Evolutionary conservation across 2,888 invertebrate species (phyloP).

Genomic region (Balanococcus diminutus): DNA sequence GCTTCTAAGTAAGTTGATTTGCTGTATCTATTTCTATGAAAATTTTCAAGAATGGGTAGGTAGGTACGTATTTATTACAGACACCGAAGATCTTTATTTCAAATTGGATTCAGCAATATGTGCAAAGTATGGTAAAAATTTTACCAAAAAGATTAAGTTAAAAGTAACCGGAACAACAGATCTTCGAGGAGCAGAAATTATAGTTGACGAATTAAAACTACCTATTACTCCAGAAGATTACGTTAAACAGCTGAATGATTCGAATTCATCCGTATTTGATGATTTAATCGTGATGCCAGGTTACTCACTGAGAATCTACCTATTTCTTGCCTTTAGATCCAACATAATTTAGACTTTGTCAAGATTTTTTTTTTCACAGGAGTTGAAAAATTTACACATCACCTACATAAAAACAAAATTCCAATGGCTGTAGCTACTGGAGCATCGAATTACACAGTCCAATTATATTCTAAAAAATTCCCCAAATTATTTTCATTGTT

Average conservation of each 20-base stretch:
- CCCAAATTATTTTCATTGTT: constrained; percentile 73
- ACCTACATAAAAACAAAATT: constrained; percentile 74
- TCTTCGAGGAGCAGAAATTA: constrained; percentile 71
- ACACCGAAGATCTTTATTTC: constrained; percentile 82
- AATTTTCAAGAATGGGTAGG: not conserved
- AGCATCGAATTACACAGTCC: constrained; percentile 74
- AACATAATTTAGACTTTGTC: not conserved
- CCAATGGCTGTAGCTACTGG: constrained; percentile 90
- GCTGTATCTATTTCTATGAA: not conserved
- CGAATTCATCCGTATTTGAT: constrained; percentile 60
- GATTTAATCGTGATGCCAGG: constrained; percentile 73
- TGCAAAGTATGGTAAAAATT: constrained; percentile 74
- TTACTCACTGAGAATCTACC: constrained; percentile 60
- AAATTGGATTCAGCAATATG: constrained; percentile 74
- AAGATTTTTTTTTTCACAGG: constrained; percentile 67
- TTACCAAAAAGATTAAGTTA: constrained; percentile 79
- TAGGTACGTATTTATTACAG: constrained; percentile 63
- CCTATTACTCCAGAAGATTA: constrained; percentile 74
- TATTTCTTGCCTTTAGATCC: not conserved
- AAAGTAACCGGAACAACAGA: constrained; percentile 80
- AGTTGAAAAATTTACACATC: constrained; percentile 76
- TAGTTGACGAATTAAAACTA: constrained; percentile 71
- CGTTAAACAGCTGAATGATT: constrained; percentile 67
- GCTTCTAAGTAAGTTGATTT: constrained; percentile 66
- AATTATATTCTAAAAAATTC: constrained; percentile 71